Evolutionary conservation across 2,888 invertebrate genomes (phyloP).

Genomic region (Drosophila longiperda): DNA sequence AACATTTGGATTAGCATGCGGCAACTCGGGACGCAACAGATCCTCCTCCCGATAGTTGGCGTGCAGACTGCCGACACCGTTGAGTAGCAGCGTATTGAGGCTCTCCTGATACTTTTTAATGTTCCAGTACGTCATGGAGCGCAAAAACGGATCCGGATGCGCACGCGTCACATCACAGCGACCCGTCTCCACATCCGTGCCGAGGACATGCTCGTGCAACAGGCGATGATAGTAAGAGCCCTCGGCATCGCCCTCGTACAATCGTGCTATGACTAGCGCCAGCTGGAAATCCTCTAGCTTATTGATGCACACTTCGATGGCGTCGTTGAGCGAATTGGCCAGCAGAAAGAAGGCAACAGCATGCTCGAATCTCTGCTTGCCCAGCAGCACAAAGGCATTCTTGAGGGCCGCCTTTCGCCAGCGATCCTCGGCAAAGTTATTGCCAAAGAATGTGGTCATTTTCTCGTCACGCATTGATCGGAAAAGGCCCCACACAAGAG

Average conservation of each 20-base stretch:
- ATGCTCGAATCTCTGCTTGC: constrained; percentile 98
- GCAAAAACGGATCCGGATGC: constrained; percentile 97
- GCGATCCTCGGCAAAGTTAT: constrained; percentile 96
- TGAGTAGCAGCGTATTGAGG: constrained; percentile 92
- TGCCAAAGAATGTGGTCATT: constrained; percentile 97
- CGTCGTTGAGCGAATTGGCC: constrained; percentile 97
- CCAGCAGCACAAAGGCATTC: constrained; percentile 98
- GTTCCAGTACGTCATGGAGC: constrained; percentile 99
- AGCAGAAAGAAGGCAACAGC: constrained; percentile 99
- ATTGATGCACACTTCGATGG: constrained; percentile 93
- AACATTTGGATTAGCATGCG: constrained; percentile 93
- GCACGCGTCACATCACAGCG: constrained; percentile 90
- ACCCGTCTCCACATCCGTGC: constrained; percentile 89
- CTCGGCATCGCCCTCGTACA: constrained; percentile 90
- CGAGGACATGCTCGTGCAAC: constrained; percentile 92
- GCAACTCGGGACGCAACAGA: constrained; percentile 78
- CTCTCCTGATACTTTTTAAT: constrained; percentile 95
- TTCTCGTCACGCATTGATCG: constrained; percentile 93
- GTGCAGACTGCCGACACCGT: constrained; percentile 92
- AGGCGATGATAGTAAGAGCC: constrained; percentile 89
- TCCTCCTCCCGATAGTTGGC: constrained; percentile 88
- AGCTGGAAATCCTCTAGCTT: constrained; percentile 97
- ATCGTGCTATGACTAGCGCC: constrained; percentile 95
- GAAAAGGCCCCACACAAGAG: constrained; percentile 97
- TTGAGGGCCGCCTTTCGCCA: constrained; percentile 99